Evolutionary conservation across 2,113 vertebrate species (phyloP), one percentile per base, ranked within the genome.

Genomic region (Microtus ochrogaster): DNA sequence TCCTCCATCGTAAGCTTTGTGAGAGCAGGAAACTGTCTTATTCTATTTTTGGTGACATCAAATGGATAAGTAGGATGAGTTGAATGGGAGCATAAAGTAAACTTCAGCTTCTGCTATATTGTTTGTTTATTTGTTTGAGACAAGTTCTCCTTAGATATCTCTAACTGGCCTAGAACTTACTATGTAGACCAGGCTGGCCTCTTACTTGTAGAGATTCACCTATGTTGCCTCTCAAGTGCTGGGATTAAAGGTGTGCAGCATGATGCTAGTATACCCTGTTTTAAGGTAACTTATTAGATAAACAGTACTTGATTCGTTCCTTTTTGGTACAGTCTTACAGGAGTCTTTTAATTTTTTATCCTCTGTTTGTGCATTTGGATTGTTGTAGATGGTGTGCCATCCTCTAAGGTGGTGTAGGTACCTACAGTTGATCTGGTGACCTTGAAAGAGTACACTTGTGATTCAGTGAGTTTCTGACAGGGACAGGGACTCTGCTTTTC

Each of bases 41-140:
- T 2, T 83, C 21, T 81, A 5, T 77, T 93, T 73, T 96, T 44
- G 39, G 19, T 94, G 82, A 87, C 33, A 78, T 41, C 89, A 28
- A 92, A 61, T 78, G 61, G 91, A 58, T 88, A 90, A 92, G 11
- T 14, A 77, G 63, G 73, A 76, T 26, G 86, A 84, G 66, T 81
- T n/a, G 44, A 86, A 52, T 92, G 61, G 61, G n/a, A 72, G 58
- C 91, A 77, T 89, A 90, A 85, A 47, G 83, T 95, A 82, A 95
- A 95, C 44, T 65, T 84, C 8, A 95, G 74, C 47, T 19, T 95
- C 65, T 97, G 76, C 78, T 92, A 58, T 92, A 65, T 90, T 94
- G 17, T 95, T 22, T 33, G 41, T 74, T 30, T 24, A 3, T 61
- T 83, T 58, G 79, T 41, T 61, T 83, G 81, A 63, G 24, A 83